A percentile compares a stretch with the other conserved stretches of the same genome.
Evolutionary conservation across 2,113 vertebrate species (phyloP).

Genomic region (Callaeas wilsoni): DNA sequence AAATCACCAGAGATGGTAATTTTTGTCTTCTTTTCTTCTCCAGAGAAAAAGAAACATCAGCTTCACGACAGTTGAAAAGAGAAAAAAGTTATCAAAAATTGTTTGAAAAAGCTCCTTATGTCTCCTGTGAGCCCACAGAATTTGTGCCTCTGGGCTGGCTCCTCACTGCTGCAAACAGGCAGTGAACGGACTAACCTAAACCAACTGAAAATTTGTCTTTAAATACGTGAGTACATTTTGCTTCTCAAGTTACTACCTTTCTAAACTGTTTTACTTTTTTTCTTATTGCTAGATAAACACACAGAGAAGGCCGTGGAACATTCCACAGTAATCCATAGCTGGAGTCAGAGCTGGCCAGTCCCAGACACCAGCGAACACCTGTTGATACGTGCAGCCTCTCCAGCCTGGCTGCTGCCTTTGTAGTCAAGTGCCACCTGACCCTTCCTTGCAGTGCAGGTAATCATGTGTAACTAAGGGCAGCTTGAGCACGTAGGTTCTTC

Average conservation of each 20-base stretch:
- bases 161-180: not conserved
- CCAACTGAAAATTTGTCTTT: not conserved
- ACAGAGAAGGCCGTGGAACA: not conserved
- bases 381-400: not conserved
- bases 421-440: not conserved
- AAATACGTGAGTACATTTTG: not conserved
- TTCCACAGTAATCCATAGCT: not conserved
- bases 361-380: not conserved
- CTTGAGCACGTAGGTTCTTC: not conserved
- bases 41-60: not conserved
- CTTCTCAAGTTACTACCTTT: not conserved
- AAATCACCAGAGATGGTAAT: not conserved
- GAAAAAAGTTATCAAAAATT: not conserved
- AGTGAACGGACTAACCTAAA: not conserved
- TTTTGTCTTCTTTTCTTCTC: not conserved
- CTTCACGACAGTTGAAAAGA: not conserved
- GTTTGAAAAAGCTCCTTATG: not conserved
- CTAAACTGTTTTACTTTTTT: not conserved
- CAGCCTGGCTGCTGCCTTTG: not conserved
- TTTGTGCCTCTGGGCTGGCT: not conserved
- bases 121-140: not conserved
- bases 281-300: not conserved
- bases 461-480: not conserved
- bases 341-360: not conserved
- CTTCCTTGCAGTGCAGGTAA: not conserved